Percentiles rank a stretch among this genome's conserved stretches.
These are phyloP conservation scores for Cnemophilus loriae DNA, from an alignment of 2,113 vertebrate genomes.

Conservation along the genomic window DNA sequence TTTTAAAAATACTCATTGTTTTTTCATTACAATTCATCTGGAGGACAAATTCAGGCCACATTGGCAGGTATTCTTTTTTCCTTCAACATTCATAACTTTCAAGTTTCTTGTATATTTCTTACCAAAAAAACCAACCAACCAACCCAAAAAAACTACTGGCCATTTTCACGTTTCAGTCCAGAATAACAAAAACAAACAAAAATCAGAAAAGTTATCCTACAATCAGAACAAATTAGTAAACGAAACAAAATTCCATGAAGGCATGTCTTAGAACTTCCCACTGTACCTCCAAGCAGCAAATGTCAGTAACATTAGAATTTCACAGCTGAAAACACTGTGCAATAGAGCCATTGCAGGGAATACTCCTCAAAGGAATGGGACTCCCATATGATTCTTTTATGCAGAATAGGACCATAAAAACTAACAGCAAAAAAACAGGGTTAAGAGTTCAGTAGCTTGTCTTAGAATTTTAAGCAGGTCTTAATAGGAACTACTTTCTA, in stretches of 20 bases:
- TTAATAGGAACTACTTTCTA: neutral
- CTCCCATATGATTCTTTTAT: neutral
- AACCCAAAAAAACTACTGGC: neutral
- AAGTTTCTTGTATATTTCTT: neutral
- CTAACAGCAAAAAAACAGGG: neutral
- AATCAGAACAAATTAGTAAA: neutral
- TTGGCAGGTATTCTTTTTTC: neutral
- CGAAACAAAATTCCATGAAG: neutral
- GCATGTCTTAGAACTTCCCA: neutral
- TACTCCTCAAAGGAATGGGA: neutral
- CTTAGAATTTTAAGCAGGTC: neutral
- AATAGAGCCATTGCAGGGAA: neutral
- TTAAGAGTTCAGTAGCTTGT: neutral
- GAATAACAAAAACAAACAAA: neutral
- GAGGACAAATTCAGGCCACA: neutral
- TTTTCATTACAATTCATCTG: neutral
- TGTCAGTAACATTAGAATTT: neutral
- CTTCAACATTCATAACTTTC: neutral
- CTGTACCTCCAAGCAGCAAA: neutral
- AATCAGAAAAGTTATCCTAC: neutral
- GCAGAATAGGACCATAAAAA: neutral
- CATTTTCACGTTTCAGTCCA: neutral
- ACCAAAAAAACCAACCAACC: neutral
- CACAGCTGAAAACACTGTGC: neutral
- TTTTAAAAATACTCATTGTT: neutral